Evolutionary conservation across 1,140 invertebrate genomes (phyloP).

Genomic region (Drosophila repletoides): DNA sequence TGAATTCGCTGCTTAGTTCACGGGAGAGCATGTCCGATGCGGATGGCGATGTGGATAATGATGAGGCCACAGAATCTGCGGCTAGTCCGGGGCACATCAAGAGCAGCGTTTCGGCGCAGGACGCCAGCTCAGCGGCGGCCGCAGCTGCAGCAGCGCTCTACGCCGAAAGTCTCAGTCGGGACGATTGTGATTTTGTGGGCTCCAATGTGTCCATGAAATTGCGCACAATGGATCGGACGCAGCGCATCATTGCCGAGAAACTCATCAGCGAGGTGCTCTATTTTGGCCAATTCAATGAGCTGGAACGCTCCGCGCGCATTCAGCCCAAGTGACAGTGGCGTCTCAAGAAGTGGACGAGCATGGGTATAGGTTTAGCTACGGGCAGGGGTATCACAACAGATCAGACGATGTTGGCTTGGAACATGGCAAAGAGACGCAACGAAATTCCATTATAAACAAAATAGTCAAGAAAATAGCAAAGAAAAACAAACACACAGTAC

Average conservation of each 20-base stretch:
- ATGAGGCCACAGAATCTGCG: slow-evolving; percentile 67
- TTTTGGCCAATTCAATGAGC: slow-evolving; percentile 82
- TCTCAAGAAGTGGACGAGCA: slow-evolving; percentile 44
- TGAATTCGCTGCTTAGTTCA: slow-evolving; percentile 65
- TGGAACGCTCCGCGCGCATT: slow-evolving; percentile 71
- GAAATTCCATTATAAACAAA: slow-evolving; percentile 60
- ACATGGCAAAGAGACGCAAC: slow-evolving; percentile 58
- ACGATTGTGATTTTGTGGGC: slow-evolving; percentile 79
- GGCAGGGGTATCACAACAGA: slow-evolving; percentile 6
- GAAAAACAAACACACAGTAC: slow-evolving; percentile 56
- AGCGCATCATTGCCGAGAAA: slow-evolving; percentile 82
- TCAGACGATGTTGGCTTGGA: slow-evolving; percentile 26
- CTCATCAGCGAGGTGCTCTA: slow-evolving; percentile 82
- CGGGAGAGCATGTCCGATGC: slow-evolving; percentile 73
- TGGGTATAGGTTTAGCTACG: background rate
- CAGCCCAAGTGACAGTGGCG: slow-evolving; percentile 80
- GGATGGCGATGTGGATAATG: slow-evolving; percentile 54
- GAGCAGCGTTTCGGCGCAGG: slow-evolving; percentile 69
- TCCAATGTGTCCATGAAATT: slow-evolving; percentile 82
- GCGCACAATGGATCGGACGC: slow-evolving; percentile 81
- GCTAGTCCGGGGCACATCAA: slow-evolving; percentile 66
- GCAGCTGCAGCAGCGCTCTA: slow-evolving; percentile 68
- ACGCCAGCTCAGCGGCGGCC: slow-evolving; percentile 55
- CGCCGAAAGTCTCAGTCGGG: slow-evolving; percentile 65
- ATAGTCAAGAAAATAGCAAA: slow-evolving; percentile 32